Evolutionary conservation across 2,113 vertebrate species (phyloP), one percentile per base, ranked within the genome.

Genomic region (Anseranas semipalmata): DNA sequence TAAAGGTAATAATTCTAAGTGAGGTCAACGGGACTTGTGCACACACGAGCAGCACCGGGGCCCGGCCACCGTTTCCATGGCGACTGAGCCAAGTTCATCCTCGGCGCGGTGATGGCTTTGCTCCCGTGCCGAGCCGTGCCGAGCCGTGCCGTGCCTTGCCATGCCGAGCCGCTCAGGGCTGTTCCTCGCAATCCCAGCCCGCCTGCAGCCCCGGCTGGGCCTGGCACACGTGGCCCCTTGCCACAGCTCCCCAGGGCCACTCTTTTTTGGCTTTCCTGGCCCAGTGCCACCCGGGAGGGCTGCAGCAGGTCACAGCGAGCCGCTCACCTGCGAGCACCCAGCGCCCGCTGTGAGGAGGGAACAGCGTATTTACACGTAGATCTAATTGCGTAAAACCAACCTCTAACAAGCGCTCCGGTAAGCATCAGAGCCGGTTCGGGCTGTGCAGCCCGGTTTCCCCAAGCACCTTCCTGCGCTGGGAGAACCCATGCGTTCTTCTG

Each of bases 1-100:
- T 65, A 98, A 98, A 98, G 98, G 98, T 98, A 98, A 98, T 98
- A 98, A 98, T 98, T 98, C 97, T 97, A 97, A 98, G 97, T 97
- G 97, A 98, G 98, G 98, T 98, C 98, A 98, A 96, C 50, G 94
- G 95, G 88, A 71, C 93, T 41, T 52, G 75, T 15, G 97, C 95
- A 72, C 87, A 35, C 27, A 68, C 59, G 58, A 95, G 89, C 55
- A 55, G 85, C 48, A 76, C 94, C 89, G 66, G 92, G 89, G 70
- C 96, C 97, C 41, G 93, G 97, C 85, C 97, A 73, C 9, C 5
- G 98, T 98, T 98, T 90, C 97, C 97, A 98, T 98, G 98, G 97
- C 3, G 85, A 98, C 91, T 1, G 97, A 97, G 97, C 92, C 94
- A 28, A 92, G 87, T 92, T 95, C 90, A 62, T 93, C 96, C 93